phyloP scores from a whole-genome alignment of 1,140 invertebrate species.

The Drosophila kurseongensis region DNA sequence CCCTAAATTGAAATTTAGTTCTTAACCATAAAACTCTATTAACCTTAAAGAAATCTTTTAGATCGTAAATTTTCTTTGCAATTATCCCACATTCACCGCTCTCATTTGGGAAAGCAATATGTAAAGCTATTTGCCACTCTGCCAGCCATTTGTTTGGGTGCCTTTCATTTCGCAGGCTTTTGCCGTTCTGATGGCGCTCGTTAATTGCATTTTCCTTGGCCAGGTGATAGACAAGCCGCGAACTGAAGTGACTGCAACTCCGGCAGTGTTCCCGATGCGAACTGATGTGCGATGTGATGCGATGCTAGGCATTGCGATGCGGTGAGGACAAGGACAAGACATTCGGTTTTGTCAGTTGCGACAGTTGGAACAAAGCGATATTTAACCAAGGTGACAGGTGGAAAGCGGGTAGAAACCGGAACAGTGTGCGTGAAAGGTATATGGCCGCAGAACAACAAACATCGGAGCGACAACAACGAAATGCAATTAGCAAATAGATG shows the following conservation, averaged over 20 bases:
- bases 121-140: conserved; percentile 59
- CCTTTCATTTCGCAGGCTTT: conserved; percentile 56
- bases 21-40: not conserved
- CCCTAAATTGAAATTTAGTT: not conserved
- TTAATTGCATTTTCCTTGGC: conserved; percentile 75
- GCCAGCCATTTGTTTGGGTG: conserved; percentile 49
- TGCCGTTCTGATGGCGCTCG: conserved; percentile 59
- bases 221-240: conserved; percentile 59
- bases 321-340: conserved; percentile 47
- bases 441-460: conserved; percentile 55
- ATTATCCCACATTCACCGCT: conserved; percentile 13
- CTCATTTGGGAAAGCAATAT: conserved; percentile 46
- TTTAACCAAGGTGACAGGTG: conserved; percentile 65
- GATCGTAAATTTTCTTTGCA: not conserved
- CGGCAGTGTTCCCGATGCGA: conserved; percentile 3
- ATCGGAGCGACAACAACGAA: conserved; percentile 57
- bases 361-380: conserved; percentile 60
- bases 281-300: conserved; percentile 14
- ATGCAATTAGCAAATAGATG: conserved; percentile 82
- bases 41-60: not conserved
- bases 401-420: conserved; percentile 25
- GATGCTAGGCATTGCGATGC: conserved; percentile 29
- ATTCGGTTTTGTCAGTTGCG: conserved; percentile 50
- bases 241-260: conserved; percentile 46
- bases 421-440: conserved; percentile 65